A percentile compares a stretch with the other conserved stretches of the same genome.
phyloP scores from a whole-genome alignment of 2,888 invertebrate genomes.

The Caenorhabditis macrosperma region DNA sequence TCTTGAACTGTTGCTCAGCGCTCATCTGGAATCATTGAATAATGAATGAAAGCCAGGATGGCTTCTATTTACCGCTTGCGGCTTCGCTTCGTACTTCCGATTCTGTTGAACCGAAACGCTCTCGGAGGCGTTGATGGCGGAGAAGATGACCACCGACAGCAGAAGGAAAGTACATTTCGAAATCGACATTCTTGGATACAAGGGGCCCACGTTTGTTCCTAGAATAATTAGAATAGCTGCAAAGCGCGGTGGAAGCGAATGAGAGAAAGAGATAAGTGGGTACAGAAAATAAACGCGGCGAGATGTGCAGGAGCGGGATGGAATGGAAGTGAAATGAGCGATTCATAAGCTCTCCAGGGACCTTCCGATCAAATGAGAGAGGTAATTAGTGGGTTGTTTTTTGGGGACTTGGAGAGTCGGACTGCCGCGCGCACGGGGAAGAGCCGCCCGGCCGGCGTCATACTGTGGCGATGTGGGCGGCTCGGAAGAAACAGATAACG shows the following conservation, averaged over 20 bases:
- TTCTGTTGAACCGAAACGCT: slow-evolving; percentile 11
- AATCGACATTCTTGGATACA: slow-evolving; percentile 18
- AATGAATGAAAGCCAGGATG: neutral
- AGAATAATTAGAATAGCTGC: neutral
- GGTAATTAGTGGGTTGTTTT: slow-evolving; percentile 35
- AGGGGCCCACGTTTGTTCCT: slow-evolving; percentile 56
- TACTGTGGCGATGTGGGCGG: neutral
- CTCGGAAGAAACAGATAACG: neutral
- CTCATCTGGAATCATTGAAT: too few species aligned
- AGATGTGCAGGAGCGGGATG: neutral
- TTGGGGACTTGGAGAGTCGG: neutral
- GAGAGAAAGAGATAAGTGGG: neutral
- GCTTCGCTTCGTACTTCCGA: neutral
- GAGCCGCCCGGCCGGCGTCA: neutral
- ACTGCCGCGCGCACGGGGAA: neutral
- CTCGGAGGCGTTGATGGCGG: neutral
- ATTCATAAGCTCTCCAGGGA: slow-evolving; percentile 44
- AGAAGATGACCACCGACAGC: neutral
- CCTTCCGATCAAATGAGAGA: neutral
- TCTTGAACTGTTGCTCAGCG: neutral
- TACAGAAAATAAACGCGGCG: neutral
- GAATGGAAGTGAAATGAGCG: neutral
- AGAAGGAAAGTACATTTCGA: slow-evolving; percentile 10
- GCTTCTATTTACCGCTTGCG: slow-evolving; percentile 16
- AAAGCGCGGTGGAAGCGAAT: neutral